A percentile compares a stretch with the other conserved stretches of the same genome.
These are phyloP conservation scores for Aviceda subcristata DNA, from an alignment of 2,113 vertebrate species.

Conservation along the genomic window DNA sequence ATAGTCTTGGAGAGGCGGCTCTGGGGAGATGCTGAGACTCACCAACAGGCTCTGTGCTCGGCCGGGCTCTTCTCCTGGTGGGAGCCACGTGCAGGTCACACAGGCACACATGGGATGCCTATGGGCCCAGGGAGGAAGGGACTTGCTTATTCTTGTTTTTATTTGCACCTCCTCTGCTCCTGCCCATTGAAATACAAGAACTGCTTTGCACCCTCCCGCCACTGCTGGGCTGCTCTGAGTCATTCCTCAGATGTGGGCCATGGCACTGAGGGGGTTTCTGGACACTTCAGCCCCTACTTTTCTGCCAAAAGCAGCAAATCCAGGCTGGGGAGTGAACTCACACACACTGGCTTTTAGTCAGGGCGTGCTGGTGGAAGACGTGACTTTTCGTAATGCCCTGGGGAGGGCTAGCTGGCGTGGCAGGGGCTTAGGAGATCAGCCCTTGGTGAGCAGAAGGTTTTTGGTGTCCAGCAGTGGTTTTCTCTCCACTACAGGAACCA, in stretches of 20 bases:
- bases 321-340: background rate
- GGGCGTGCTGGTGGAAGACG: background rate
- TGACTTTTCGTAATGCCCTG: fast-evolving
- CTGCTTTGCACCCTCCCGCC: no score
- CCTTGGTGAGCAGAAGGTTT: background rate
- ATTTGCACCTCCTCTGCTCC: background rate
- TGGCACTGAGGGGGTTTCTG: background rate
- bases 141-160: background rate
- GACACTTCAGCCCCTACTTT: background rate
- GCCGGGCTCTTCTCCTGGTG: background rate
- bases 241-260: background rate
- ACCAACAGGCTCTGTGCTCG: fast-evolving
- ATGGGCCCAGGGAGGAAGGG: background rate
- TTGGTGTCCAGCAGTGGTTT: background rate
- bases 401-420: fast-evolving
- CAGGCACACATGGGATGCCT: fast-evolving
- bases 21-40: background rate
- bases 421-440: no score
- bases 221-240: background rate
- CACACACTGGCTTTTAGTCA: background rate
- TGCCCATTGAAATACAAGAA: background rate
- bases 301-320: background rate
- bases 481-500: background rate
- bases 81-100: fast-evolving
- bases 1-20: fast-evolving